Evolutionary conservation across 2,888 invertebrate genomes (phyloP), one percentile per base, ranked within the genome.

Genomic region (Oxyteleia sp.): DNA sequence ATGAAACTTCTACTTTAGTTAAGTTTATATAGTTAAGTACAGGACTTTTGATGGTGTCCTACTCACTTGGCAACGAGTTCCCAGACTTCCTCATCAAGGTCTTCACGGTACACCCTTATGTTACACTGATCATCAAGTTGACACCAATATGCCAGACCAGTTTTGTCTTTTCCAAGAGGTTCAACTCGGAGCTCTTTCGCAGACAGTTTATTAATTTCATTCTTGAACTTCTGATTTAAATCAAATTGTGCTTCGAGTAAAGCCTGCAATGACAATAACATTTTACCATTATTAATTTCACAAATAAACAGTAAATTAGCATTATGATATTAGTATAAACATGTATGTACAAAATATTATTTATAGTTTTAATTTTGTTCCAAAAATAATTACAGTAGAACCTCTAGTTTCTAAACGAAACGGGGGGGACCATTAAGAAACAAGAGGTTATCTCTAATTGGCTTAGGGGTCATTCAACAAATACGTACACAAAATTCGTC

Each of bases 51-150:
- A 23, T 23, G 23, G 5, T 5, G 35, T 49, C 41, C 3, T 51
- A 92, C 94, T 93, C 94, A 97, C 97, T 96, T 97, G 83, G 98
- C 98, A 83, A 99, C 97, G 51, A 98, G 95, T 91, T 97, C 96
- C 98, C 98, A 99, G 11, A 97, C 97, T 93, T 99, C 98, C 92
- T 99, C 99, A 93, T 99, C 99, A 86, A 97, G 95, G 91, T 99
- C 98, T 94, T 99, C 99, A 91, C 97, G 96, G 93, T 98, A 99
- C 53, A 99, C 96, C 85, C 98, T 95, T 83, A 99, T 94, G 93
- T 98, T 98, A 89, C 97, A 96, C 79, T 97, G 96, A 84, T 96
- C 96, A 93, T 99, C 98, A 72, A 97, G 95, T 89, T 99, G 98
- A 89, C 97, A 96, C 99, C 99, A 99, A 93, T 99, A 99, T 4